These are phyloP conservation scores for Harpalus rufipes DNA, from an alignment of 2,888 invertebrate species.

Conservation along the genomic window DNA sequence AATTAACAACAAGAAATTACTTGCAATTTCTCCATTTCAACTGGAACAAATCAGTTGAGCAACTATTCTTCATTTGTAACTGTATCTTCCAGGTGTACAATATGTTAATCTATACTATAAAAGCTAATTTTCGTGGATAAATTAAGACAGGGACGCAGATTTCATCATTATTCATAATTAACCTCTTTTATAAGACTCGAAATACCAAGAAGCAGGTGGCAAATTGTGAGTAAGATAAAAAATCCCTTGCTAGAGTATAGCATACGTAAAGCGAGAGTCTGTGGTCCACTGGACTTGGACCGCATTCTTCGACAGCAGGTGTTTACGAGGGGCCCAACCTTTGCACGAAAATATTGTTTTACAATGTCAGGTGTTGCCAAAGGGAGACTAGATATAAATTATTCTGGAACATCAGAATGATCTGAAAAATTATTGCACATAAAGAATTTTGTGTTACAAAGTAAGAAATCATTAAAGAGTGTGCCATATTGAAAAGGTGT, in stretches of 20 bases:
- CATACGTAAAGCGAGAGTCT: constrained; percentile 33
- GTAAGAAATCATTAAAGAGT: too few species aligned
- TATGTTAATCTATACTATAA: constrained; percentile 19
- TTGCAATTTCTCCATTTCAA: too few species aligned
- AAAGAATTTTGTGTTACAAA: too few species aligned
- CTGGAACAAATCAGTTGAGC: too few species aligned
- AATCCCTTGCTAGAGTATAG: background rate
- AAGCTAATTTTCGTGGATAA: constrained; percentile 2
- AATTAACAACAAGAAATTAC: too few species aligned
- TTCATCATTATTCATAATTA: constrained; percentile 54
- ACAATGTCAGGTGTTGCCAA: background rate
- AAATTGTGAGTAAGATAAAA: constrained; percentile 30
- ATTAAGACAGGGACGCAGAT: background rate
- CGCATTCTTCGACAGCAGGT: constrained; percentile 52
- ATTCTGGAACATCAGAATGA: too few species aligned
- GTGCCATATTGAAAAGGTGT: too few species aligned
- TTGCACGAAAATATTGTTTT: constrained; percentile 1
- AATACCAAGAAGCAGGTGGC: constrained; percentile 54
- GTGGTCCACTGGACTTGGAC: constrained; percentile 16
- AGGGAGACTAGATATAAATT: background rate
- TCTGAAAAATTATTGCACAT: too few species aligned
- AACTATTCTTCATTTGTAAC: background rate
- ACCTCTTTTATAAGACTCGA: constrained; percentile 43
- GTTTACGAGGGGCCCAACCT: background rate
- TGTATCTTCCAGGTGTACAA: constrained; percentile 10